Evolutionary conservation across 30 jellyfish, hydroid and myxozoan species (phyloP), one percentile per base, ranked within the genome.

Genomic region (Hydractinia symbiolongicarpus): DNA sequence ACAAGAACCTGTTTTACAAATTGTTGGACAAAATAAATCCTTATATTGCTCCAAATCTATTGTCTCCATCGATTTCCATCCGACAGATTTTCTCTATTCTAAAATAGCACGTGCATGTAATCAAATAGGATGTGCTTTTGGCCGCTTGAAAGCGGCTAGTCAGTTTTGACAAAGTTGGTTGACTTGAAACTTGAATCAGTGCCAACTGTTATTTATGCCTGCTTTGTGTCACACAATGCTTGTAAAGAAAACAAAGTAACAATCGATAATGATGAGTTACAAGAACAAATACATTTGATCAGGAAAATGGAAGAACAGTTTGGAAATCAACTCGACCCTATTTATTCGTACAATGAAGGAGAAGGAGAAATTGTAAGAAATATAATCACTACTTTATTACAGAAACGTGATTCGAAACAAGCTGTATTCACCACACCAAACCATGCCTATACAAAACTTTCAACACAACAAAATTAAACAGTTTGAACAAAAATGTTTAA

Each of bases 111-210:
- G 19, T 9, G 97, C 95, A 8, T 53, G 95, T 5, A 89, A 89
- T 30, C 96, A 88, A 11, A 79, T 84, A 6, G 95, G 83, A 67
- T 89, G 95, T 66, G 96, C 96, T 0, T 88, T 89, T 84, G 91
- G 91, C 4, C 81, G 96, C 6, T 81, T 84, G 52, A 78, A 89
- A 76, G 95, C 96, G 40, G 9, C 95, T 84, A 91, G 96, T 9
- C 73, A 17, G 53, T 89, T 14, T 62, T 89, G 73, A 71, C 88
- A 40, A 84, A 67, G 60, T 79, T 76, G 49, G 72, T 83, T 64
- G 91, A 84, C 69, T 54, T 89, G 76, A 53, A 80, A 5, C 68
- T 84, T 50, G 55, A 79, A 55, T 16, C 73, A 5, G 80, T 89
- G 15, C 95, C 96, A 6, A 67, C 78, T 5, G 86, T 84, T 44